Percentiles rank a stretch among this genome's conserved stretches.
These are phyloP conservation scores for Percina caprodes DNA, from an alignment of 2,113 vertebrate species.

Conservation along the genomic window DNA sequence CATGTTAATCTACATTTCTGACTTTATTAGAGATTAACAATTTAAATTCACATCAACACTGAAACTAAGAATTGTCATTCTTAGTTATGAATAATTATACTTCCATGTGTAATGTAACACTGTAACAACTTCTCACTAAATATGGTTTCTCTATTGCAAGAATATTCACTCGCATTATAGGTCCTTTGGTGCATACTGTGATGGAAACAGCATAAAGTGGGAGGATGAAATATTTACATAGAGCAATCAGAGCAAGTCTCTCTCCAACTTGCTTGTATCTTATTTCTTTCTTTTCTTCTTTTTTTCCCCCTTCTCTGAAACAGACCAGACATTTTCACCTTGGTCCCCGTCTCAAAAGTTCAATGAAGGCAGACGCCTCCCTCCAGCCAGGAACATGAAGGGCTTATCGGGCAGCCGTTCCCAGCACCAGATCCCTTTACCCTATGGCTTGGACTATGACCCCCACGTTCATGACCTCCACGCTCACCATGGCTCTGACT, in stretches of 20 bases:
- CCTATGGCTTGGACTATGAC: conserved; percentile 92
- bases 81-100: neutral
- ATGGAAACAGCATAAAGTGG: neutral
- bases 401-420: conserved; percentile 93
- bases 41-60: neutral
- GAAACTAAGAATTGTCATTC: neutral
- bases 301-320: conserved; percentile 51
- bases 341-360: conserved; percentile 92
- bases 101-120: neutral
- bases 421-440: conserved; percentile 91
- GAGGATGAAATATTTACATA: neutral
- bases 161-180: neutral
- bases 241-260: neutral
- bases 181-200: neutral
- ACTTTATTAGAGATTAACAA: neutral
- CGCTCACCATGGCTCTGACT: conserved; percentile 89
- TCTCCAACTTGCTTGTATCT: neutral
- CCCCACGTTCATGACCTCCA: conserved; percentile 87
- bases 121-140: neutral
- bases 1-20: neutral
- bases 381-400: conserved; percentile 95
- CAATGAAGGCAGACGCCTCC: conserved; percentile 94
- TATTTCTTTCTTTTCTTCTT: conserved; percentile 1
- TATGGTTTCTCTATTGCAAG: neutral
- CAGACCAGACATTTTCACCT: conserved; percentile 93